Evolutionary conservation across 2,797 vertebrate species (phyloP).

Genomic region (Sylvilagus floridanus): DNA sequence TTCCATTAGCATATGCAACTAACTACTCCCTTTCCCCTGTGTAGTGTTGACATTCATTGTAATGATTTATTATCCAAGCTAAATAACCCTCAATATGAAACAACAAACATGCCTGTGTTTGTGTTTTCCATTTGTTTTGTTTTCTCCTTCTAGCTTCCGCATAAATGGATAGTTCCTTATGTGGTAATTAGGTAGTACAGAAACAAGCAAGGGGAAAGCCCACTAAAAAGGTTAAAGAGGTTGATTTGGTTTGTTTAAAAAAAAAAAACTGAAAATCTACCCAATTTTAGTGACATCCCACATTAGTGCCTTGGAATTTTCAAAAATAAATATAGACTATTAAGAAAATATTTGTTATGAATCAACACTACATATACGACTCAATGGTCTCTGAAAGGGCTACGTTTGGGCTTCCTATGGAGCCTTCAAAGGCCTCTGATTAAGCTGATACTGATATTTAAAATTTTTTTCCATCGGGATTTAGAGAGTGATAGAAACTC

Average conservation of each 20-base stretch:
- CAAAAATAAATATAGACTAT: conserved; percentile 43
- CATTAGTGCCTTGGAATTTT: conserved; percentile 2
- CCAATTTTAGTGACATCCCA: not conserved
- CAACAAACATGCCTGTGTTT: conserved; percentile 84
- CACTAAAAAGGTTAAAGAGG: conserved; percentile 64
- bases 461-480: not conserved
- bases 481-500: not conserved
- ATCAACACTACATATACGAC: conserved; percentile 43
- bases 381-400: conserved; percentile 59
- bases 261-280: not conserved
- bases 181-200: conserved; percentile 68
- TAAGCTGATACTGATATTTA: not conserved
- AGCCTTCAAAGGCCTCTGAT: not conserved
- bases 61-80: conserved; percentile 85
- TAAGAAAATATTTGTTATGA: conserved; percentile 67
- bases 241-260: not conserved
- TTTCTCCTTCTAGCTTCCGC: conserved; percentile 70
- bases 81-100: conserved; percentile 83
- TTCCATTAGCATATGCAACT: conserved; percentile 80
- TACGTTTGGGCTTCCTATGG: not conserved
- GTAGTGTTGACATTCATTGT: conserved; percentile 83
- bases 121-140: conserved; percentile 79
- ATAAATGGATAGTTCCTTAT: conserved; percentile 70
- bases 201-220: conserved; percentile 57
- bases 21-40: conserved; percentile 74